phyloP scores from a whole-genome alignment of 2,113 vertebrate species.

The Neogobius melanostomus region DNA sequence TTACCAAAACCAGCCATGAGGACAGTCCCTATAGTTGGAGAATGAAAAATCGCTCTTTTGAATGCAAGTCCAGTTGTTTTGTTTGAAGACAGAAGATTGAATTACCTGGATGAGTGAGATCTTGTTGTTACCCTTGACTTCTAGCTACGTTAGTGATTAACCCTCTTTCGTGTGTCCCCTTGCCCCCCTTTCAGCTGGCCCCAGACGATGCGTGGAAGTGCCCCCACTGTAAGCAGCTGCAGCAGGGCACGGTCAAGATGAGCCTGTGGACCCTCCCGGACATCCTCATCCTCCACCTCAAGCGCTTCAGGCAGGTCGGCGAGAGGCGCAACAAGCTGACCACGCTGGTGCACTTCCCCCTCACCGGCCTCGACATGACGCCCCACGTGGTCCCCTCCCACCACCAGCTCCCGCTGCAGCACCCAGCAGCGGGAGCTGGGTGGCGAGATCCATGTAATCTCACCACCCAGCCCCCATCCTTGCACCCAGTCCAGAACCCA shows the following conservation, averaged over 20 bases:
- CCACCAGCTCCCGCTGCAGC: conserved; percentile 48
- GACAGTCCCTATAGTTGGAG: too few relatives aligned
- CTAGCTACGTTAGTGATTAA: too few relatives aligned
- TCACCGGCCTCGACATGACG: conserved; percentile 89
- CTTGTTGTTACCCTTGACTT: too few relatives aligned
- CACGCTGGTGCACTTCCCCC: conserved; percentile 89
- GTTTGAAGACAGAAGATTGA: too few relatives aligned
- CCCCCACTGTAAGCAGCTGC: conserved; percentile 89
- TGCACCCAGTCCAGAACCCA: too few relatives aligned
- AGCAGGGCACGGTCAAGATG: conserved; percentile 92
- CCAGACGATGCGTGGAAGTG: conserved; percentile 93
- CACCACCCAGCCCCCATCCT: too few relatives aligned
- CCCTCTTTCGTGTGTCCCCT: background rate
- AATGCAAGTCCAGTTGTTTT: too few relatives aligned
- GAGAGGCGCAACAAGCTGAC: conserved; percentile 92
- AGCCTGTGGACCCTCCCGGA: conserved; percentile 93
- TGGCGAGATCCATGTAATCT: too few relatives aligned
- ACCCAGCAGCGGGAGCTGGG: conserved; percentile 6
- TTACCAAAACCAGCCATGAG: too few relatives aligned
- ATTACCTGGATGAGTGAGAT: too few relatives aligned
- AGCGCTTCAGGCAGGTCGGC: conserved; percentile 90
- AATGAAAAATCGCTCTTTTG: too few relatives aligned
- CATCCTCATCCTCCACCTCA: conserved; percentile 95
- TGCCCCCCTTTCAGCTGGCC: conserved; percentile 77
- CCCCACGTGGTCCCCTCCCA: conserved; percentile 87